Base-by-base conservation (phyloP, 2,797 vertebrate genomes). In the Mastacembelus armatus region DNA sequence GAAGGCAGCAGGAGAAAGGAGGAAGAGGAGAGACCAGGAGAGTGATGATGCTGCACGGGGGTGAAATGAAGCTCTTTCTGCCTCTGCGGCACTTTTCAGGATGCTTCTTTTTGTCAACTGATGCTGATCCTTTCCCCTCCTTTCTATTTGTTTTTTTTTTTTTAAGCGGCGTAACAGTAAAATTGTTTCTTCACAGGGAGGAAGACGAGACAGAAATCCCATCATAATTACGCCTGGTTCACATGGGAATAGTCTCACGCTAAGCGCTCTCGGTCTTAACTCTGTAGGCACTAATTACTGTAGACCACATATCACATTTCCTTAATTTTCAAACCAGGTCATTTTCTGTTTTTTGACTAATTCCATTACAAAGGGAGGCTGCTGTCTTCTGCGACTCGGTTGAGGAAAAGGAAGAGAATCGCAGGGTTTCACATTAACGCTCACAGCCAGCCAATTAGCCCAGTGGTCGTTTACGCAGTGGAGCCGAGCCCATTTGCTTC, bases 271-370 rank as follows among this genome's bases (percentile, higher is more conserved):
- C 67, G 74, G 60, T 60, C 70, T 55, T 89, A 81, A 77, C 72
- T 79, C 63, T 72, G 81, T 77, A 73, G 75, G 61, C 55, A 55
- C 86, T 87, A 88, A 91, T 90, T 91, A 88, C 84, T 69, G 62
- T 42, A 65, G 73, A 83, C 82, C 63, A 73, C 83, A 79, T 72
- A 83, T 89, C 83, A 81, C 77, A 85, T 84, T 85, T 75, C 55
- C 51, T 84, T 82, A 75, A 89, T 86, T 83, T 77, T 79, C 72
- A 76, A 86, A 89, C 64, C 73, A 62, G 65, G 72, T 44, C 68
- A n/a, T 79, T 80, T 80, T 64, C 65, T 43, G 49, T 75, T 83
- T 68, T 71, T 42, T 74, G 54, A 81, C 88, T 86, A 85, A 86
- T 79, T 79, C 51, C 48, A 64, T 78, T 74, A 89, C 69, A 77